phyloP scores from a whole-genome alignment of 2,888 invertebrate species.

The Chamaedrilus cognettii region DNA sequence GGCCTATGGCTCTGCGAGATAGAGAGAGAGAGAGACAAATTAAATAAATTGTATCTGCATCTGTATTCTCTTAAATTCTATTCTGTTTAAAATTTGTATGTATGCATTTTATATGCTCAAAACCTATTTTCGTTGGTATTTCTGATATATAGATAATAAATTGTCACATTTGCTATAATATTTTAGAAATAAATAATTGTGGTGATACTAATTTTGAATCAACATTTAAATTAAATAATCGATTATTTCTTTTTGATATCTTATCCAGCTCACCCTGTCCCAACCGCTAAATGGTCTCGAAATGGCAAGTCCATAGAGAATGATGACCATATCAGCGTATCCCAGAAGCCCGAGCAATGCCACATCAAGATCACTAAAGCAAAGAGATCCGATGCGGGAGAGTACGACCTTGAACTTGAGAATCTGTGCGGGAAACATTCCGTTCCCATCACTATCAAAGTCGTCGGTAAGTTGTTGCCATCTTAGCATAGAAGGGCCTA shows the following conservation, averaged over 20 bases:
- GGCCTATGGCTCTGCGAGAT: no score
- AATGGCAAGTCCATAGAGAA: constrained; percentile 6
- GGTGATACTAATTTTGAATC: not conserved
- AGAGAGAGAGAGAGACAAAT: no score
- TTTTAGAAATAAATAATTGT: not conserved
- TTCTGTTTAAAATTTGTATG: no score
- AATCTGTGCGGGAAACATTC: constrained; percentile 81
- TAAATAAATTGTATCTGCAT: no score
- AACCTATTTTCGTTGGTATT: not conserved
- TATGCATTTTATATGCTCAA: no score
- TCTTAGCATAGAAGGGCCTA: no score
- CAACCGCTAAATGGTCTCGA: constrained; percentile 13
- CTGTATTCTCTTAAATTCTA: no score
- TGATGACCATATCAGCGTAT: constrained; percentile 13
- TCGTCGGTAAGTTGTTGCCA: no score
- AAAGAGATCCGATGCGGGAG: constrained; percentile 70
- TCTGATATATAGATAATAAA: not conserved
- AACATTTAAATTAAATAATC: not conserved
- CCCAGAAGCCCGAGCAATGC: constrained; percentile 13
- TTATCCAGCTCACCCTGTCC: constrained; percentile 9
- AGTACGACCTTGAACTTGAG: constrained; percentile 87
- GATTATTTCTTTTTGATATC: not conserved
- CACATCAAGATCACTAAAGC: constrained; percentile 54
- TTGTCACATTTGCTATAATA: not conserved
- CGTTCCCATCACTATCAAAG: constrained; percentile 62